Percentiles rank a stretch among this genome's conserved stretches.
phyloP scores from a whole-genome alignment of 2,113 vertebrate species.

The Girardinichthys multiradiatus region DNA sequence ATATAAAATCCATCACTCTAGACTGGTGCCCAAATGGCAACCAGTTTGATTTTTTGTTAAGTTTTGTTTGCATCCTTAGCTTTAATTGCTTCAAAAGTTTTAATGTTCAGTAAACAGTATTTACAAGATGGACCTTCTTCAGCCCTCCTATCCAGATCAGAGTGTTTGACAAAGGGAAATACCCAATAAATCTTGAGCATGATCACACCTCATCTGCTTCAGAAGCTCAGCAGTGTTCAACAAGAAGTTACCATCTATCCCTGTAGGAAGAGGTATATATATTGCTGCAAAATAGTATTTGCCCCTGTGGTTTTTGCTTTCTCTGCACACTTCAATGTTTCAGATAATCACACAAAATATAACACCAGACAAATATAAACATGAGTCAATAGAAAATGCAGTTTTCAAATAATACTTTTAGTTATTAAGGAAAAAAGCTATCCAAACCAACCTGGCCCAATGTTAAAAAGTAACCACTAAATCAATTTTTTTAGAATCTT shows the following conservation, averaged over 20 bases:
- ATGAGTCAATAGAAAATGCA: too few species aligned
- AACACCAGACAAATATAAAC: too few species aligned
- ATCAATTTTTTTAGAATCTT: too few species aligned
- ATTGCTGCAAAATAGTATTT: too few species aligned
- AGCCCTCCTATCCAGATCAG: not conserved
- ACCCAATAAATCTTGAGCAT: not conserved
- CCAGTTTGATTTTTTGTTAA: not conserved
- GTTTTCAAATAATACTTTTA: too few species aligned
- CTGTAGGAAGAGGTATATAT: not conserved
- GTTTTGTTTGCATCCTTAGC: not conserved
- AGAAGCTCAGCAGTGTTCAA: not conserved
- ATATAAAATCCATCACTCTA: constrained; percentile 13
- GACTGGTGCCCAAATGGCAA: not conserved
- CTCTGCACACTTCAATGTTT: not conserved
- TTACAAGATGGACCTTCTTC: not conserved
- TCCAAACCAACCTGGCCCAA: too few species aligned
- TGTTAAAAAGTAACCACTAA: too few species aligned
- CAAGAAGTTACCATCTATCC: not conserved
- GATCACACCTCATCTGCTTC: not conserved
- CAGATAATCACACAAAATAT: too few species aligned
- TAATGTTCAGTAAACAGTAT: not conserved
- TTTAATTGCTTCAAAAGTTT: not conserved
- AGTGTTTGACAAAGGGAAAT: not conserved
- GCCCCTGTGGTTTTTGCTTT: not conserved
- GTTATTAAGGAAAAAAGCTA: too few species aligned